Conservation (phyloP, 2,113 vertebrate species). For the Cavia aperea region DNA sequence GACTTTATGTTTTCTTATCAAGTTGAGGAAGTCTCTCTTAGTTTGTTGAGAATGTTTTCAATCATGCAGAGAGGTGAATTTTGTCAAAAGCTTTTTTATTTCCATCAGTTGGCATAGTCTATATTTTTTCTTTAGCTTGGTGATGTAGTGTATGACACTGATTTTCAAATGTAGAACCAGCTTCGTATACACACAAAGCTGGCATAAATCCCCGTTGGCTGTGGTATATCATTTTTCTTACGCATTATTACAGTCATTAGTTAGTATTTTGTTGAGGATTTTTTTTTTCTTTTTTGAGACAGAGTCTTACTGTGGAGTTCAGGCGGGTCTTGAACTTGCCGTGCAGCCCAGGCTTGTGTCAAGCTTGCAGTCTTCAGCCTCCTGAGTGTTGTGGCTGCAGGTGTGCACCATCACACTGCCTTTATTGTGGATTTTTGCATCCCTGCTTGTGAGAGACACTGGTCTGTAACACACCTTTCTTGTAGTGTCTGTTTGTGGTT, state of each 20-base stretch:
- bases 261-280: background rate
- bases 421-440: background rate
- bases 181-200: background rate
- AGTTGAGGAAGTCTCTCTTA: background rate
- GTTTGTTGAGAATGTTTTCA: background rate
- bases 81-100: background rate
- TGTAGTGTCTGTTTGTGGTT: conserved; percentile 13
- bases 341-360: background rate
- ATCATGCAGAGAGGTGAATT: background rate
- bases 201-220: background rate
- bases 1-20: background rate
- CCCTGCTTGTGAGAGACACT: background rate
- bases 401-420: background rate
- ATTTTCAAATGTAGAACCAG: background rate
- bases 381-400: background rate
- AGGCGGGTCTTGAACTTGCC: background rate
- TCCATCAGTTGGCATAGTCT: background rate
- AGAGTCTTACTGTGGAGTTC: background rate
- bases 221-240: background rate
- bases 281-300: background rate
- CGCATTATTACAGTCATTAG: background rate
- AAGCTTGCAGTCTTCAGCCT: background rate
- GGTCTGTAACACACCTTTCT: background rate
- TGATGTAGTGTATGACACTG: background rate
- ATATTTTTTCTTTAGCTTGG: background rate